Evolutionary conservation across 2,113 vertebrate species (phyloP), one percentile per base, ranked within the genome.

Genomic region (Catharus minimus): DNA sequence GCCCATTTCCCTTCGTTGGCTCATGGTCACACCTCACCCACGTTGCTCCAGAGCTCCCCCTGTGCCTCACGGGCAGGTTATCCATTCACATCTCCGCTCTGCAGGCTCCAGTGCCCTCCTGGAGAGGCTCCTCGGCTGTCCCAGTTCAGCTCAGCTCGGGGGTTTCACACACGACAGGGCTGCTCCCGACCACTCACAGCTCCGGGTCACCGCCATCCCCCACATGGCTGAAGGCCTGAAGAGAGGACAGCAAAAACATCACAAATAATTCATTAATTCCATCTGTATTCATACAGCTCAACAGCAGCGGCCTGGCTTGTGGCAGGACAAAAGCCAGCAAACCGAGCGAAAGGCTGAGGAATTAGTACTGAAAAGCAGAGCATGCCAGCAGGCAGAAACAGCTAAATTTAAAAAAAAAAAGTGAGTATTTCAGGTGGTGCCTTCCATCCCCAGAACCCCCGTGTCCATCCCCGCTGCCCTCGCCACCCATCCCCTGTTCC

Each of bases 51-150:
- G 22, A 57, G 20, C 16, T 32, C 4, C 28, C 30, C 12, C 10
- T 1, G 4, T 3, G 24, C 58, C 24, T 47, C 64, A 7, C 0
- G 4, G 1, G 2, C 32, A 4, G 16, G 9, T 22, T 5, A 13
- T 41, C n/a, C 36, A 13, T 23, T 57, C 4, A 4, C 10, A 19
- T 22, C 30, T 39, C 17, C 67, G 10, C 52, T 24, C 9, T 4
- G 2, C 44, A 18, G 36, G 43, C n/a, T 21, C 3, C 5, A 4
- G 8, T 2, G 46, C 18, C 15, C n/a, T 30, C 12, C 14, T 1
- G 11, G 27, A 15, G 32, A 3, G 0, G 5, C 19, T 46, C 16
- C n/a, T 2, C 3, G 43, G 41, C 24, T 20, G 22, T 46, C n/a
- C 52, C 72, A 5, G 38, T 21, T 6, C 38, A 38, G 38, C 38